Conservation (phyloP, 2,113 vertebrate species). For the Ciconia stormi region DNA sequence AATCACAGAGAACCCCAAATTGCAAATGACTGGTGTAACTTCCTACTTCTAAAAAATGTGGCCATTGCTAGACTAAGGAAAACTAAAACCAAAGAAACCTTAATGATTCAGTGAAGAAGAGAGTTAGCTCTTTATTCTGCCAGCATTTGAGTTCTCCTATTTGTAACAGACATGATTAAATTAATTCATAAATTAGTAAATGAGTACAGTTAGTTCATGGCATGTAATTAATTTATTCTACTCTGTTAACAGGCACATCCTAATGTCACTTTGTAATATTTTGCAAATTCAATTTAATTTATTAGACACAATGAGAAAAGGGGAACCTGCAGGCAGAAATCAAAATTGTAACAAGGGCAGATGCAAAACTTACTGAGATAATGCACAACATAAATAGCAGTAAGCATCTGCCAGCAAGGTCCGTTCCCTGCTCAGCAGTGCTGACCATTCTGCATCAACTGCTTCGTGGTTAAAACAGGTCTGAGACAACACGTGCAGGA, state of each 20-base stretch:
- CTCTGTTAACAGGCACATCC: neutral
- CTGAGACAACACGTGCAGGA: neutral
- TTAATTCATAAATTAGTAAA: conserved; percentile 44
- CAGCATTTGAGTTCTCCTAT: neutral
- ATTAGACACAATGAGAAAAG: neutral
- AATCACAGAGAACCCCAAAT: neutral
- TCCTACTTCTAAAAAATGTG: neutral
- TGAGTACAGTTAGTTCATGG: conserved; percentile 22
- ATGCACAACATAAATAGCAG: neutral
- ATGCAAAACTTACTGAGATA: neutral
- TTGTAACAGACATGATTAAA: neutral
- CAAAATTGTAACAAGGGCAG: neutral
- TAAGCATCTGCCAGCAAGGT: neutral
- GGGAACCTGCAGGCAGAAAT: neutral
- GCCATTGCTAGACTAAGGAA: neutral
- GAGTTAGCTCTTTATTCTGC: neutral
- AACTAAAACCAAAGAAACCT: neutral
- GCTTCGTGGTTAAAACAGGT: neutral
- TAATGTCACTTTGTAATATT: neutral
- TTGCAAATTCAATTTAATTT: neutral
- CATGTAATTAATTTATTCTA: neutral
- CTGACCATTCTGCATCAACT: neutral
- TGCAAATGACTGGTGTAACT: neutral
- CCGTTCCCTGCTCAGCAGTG: neutral
- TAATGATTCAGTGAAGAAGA: neutral